These are phyloP conservation scores for Drosophila ohnishii DNA, from an alignment of 1,140 invertebrate genomes.

Conservation along the genomic window DNA sequence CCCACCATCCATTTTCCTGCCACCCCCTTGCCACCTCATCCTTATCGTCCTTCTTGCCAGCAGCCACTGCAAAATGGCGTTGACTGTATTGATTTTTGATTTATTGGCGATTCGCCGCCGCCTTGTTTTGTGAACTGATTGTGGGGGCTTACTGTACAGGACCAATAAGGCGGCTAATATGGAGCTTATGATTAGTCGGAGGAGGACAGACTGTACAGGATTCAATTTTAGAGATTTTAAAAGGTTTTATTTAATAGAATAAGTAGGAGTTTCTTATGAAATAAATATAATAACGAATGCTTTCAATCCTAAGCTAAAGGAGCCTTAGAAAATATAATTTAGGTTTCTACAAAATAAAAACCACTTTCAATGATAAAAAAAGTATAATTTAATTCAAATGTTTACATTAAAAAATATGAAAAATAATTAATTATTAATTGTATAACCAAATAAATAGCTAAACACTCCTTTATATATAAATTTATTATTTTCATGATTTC, in stretches of 20 bases:
- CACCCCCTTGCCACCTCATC: conserved; percentile 1
- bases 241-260: background rate
- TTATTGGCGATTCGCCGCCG: conserved; percentile 53
- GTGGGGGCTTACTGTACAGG: conserved; percentile 35
- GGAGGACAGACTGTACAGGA: conserved; percentile 12
- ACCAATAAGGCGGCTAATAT: conserved; percentile 34
- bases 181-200: conserved; percentile 24
- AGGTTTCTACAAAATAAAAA: background rate
- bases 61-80: conserved; percentile 67
- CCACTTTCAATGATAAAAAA: background rate
- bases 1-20: conserved; percentile 14
- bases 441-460: too few relatives aligned
- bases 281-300: too few relatives aligned
- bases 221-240: background rate
- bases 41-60: conserved; percentile 12
- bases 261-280: background rate
- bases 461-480: too few relatives aligned
- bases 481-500: too few relatives aligned
- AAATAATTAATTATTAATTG: background rate
- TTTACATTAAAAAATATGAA: background rate
- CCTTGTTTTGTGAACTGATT: conserved; percentile 27
- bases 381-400: background rate
- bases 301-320: too few relatives aligned
- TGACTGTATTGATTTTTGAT: conserved; percentile 76
- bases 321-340: too few relatives aligned